Evolutionary conservation across 2,888 invertebrate species (phyloP).

Genomic region (Rhogogaster chlorosoma): DNA sequence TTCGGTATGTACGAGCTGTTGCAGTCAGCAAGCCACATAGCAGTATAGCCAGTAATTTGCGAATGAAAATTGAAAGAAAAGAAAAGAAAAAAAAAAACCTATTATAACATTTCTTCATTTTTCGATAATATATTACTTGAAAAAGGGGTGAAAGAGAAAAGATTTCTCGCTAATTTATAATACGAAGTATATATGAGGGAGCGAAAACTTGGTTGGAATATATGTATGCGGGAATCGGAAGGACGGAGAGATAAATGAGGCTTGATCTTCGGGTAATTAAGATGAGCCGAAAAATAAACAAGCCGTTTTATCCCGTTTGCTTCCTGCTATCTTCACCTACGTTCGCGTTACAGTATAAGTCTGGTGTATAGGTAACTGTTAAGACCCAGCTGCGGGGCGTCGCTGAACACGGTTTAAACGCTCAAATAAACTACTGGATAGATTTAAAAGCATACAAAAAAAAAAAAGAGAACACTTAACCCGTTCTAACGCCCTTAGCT

Average conservation of each 20-base stretch:
- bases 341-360: neutral
- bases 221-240: neutral
- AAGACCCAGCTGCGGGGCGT: constrained; percentile 67
- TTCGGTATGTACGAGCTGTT: neutral
- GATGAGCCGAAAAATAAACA: constrained; percentile 68
- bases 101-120: constrained; percentile 20
- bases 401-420: constrained; percentile 53
- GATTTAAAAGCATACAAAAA: constrained; percentile 66
- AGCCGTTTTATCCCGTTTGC: constrained; percentile 55
- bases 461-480: neutral
- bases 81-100: neutral
- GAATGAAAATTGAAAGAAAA: neutral
- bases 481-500: constrained; percentile 4
- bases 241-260: constrained; percentile 63
- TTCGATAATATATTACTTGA: neutral
- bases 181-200: no score
- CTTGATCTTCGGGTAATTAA: constrained; percentile 75
- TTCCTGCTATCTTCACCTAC: constrained; percentile 29
- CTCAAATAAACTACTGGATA: constrained; percentile 71
- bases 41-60: constrained; percentile 22
- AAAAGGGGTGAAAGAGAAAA: constrained; percentile 4
- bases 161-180: no score
- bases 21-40: neutral
- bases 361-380: neutral
- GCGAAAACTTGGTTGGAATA: no score